Conservation (phyloP, 2,888 invertebrate species). For the Mesoligia furuncula region DNA sequence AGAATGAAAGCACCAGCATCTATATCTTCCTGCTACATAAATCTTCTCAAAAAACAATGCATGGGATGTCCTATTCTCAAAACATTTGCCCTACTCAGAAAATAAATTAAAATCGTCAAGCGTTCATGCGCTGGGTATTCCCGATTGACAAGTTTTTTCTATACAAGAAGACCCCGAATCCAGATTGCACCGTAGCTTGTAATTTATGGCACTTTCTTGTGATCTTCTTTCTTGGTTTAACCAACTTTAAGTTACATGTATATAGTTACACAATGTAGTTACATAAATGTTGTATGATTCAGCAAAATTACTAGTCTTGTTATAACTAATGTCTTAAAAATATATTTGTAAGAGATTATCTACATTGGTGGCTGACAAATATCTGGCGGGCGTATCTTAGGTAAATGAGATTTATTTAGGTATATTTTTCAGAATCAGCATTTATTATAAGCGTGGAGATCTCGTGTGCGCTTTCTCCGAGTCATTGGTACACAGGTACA, state of each 20-base stretch:
- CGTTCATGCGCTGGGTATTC: constrained; percentile 3
- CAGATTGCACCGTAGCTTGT: constrained; percentile 8
- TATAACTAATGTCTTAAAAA: no score
- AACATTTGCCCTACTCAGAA: background rate
- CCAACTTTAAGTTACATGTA: background rate
- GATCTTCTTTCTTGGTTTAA: background rate
- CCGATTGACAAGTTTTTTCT: background rate
- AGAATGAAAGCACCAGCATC: background rate
- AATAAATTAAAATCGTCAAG: background rate
- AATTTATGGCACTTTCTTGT: constrained; percentile 39
- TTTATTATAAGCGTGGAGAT: background rate
- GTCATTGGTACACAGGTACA: background rate
- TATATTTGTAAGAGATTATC: no score
- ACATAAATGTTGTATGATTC: constrained; percentile 2
- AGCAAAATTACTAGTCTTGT: background rate
- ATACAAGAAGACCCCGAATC: background rate
- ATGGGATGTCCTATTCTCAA: background rate
- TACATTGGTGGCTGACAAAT: background rate
- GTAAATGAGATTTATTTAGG: background rate
- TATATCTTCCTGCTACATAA: background rate
- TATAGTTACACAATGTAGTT: background rate
- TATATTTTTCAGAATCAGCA: background rate
- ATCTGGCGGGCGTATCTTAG: background rate
- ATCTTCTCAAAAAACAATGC: background rate
- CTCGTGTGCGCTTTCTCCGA: background rate